These are phyloP conservation scores for Acrocephalus kingi DNA, from an alignment of 2,113 vertebrate genomes.

Conservation along the genomic window DNA sequence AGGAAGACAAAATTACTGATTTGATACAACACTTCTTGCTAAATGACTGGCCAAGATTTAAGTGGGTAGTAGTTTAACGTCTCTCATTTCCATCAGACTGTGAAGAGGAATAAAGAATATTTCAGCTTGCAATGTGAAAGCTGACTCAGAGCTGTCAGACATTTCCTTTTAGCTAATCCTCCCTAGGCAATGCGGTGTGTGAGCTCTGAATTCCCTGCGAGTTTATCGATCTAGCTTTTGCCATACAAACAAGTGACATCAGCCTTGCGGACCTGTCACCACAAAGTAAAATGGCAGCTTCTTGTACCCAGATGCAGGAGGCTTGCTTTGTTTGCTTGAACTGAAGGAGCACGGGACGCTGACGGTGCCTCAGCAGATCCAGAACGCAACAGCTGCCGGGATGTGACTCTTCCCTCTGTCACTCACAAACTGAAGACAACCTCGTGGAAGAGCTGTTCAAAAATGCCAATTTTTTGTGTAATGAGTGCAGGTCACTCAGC, in stretches of 20 bases:
- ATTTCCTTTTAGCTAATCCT: conserved; percentile 21
- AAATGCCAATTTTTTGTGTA: neutral
- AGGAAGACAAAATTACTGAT: neutral
- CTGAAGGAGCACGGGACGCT: neutral
- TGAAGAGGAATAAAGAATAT: conserved; percentile 25
- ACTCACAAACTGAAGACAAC: neutral
- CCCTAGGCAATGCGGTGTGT: neutral
- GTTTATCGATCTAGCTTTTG: neutral
- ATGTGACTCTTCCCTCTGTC: neutral
- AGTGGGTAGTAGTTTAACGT: conserved; percentile 16
- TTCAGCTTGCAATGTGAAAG: conserved; percentile 28
- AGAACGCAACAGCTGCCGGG: neutral
- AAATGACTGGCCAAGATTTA: conserved; percentile 41
- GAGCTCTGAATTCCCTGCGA: neutral
- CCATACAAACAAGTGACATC: conserved; percentile 4
- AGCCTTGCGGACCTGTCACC: neutral
- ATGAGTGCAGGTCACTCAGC: neutral
- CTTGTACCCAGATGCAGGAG: neutral
- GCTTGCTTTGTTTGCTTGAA: neutral
- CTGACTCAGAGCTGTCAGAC: conserved; percentile 41
- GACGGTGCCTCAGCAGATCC: neutral
- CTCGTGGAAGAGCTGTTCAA: neutral
- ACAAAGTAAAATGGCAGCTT: neutral
- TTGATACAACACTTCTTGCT: neutral
- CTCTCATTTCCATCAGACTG: conserved; percentile 30